Evolutionary conservation across 2,888 invertebrate genomes (phyloP), one percentile per base, ranked within the genome.

Genomic region (Xestia c-nigrum): DNA sequence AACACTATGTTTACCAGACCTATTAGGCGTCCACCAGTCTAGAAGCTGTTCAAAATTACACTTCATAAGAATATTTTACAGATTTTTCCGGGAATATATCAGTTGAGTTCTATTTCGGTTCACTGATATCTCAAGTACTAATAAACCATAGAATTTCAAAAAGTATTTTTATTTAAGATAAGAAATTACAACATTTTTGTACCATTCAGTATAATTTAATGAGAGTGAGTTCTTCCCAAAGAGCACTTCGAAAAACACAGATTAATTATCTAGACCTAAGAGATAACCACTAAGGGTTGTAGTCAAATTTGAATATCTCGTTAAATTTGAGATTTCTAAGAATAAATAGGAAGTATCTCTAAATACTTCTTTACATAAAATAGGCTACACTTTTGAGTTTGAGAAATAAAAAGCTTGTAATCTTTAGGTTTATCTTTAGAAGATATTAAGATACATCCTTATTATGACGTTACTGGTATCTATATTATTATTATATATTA

Each of bases 251-350:
- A 50, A 65, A 83, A 76, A 74, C 52, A 72, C 24, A 72, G 57
- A 80, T 76, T 72, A 80, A 73, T 76, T 59, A 74, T 59, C 59
- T 43, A 72, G 50, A 40, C 55, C 46, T 70, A 31, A 71, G 57
- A 79, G 67, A 59, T 21, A 55, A 76, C 47, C 38, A 19, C 61
- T 70, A 57, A 63, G 59, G 65, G 24, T 59, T 19, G 12, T 70
- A 50, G 74, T 57, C 43, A 80, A 72, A 72, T 78, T 79, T 66
- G 73, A 66, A 85, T 77, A 77, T 74, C 70, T 76, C 67, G 40
- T 66, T 57, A 80, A 72, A 57, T 3, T 68, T 65, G 12, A 59
- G n/a, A 38, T 55, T 78, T 65, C 43, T 43, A 14, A 38, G 38
- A 64, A 59, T 52, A 47, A 65, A 47, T 1, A 31, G 40, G 16